A percentile compares a stretch with the other conserved stretches of the same genome.
phyloP scores from a whole-genome alignment of 2,113 vertebrate genomes.

The Lichenostomus cassidix region DNA sequence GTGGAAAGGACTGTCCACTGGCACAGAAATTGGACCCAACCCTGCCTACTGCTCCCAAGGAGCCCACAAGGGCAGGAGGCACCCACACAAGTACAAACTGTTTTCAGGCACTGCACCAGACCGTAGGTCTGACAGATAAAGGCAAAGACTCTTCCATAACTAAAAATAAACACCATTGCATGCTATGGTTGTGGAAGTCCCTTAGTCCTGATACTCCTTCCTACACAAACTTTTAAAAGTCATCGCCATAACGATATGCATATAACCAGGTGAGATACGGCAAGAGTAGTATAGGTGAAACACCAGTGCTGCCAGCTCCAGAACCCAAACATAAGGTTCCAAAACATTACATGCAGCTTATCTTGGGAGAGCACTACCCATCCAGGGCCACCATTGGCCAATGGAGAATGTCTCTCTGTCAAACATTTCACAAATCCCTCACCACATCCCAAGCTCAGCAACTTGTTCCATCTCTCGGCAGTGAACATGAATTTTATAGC shows the following conservation, averaged over 20 bases:
- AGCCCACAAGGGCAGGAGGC: not conserved
- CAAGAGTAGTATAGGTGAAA: not conserved
- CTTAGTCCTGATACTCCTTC: not conserved
- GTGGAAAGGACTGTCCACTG: not conserved
- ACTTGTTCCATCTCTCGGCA: not conserved
- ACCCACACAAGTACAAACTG: not conserved
- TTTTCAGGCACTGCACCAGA: not conserved
- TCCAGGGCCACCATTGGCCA: not conserved
- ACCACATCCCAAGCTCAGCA: not conserved
- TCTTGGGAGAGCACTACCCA: not conserved
- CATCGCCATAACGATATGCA: not conserved
- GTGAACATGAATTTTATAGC: not conserved
- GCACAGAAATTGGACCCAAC: not conserved
- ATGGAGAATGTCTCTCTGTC: not conserved
- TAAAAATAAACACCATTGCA: not conserved
- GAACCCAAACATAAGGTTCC: not conserved
- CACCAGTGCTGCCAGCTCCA: not conserved
- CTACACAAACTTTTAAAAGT: not conserved
- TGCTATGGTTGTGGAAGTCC: not conserved
- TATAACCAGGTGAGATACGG: not conserved
- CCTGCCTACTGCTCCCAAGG: not conserved
- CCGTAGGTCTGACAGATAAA: not conserved
- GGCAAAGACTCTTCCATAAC: not conserved
- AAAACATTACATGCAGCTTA: accelerated
- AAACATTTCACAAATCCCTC: not conserved